Conservation (phyloP, 2,113 vertebrate genomes). For the Triplophysa rosa region DNA sequence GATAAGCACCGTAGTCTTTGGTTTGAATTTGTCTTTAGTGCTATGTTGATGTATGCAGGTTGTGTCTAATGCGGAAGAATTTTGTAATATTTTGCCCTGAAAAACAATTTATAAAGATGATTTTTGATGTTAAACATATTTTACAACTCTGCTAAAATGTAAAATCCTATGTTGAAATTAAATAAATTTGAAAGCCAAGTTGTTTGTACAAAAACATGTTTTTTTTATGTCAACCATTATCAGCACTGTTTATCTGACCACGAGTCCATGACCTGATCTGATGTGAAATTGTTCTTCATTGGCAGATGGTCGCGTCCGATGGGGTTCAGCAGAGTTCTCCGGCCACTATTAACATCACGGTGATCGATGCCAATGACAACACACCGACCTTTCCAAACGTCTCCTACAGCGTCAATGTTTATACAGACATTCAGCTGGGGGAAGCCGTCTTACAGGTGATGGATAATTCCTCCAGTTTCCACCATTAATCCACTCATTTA, state of each 20-base stretch:
- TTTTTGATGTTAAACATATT: too few species aligned
- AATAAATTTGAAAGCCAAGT: too few species aligned
- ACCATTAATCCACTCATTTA: conserved; percentile 43
- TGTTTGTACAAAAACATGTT: too few species aligned
- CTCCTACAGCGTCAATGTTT: conserved; percentile 88
- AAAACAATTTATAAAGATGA: too few species aligned
- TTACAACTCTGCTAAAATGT: too few species aligned
- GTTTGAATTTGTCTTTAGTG: not conserved
- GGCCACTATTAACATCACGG: conserved; percentile 83
- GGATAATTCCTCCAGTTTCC: conserved; percentile 19
- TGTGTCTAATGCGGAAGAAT: not conserved
- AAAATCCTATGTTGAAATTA: too few species aligned
- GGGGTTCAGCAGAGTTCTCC: conserved; percentile 89
- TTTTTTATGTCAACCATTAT: too few species aligned
- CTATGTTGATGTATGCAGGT: not conserved
- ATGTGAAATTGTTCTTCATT: conserved; percentile 4
- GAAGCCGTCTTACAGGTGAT: conserved; percentile 85
- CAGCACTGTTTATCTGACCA: not conserved
- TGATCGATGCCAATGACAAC: conserved; percentile 97
- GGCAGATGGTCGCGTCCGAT: conserved; percentile 90
- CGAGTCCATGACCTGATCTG: not conserved
- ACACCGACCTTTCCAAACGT: conserved; percentile 89
- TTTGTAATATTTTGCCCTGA: too few species aligned
- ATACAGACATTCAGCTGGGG: conserved; percentile 86
- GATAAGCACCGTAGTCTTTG: not conserved